These are phyloP conservation scores for Lophochroa leadbeateri DNA, from an alignment of 2,113 vertebrate genomes.

Conservation along the genomic window DNA sequence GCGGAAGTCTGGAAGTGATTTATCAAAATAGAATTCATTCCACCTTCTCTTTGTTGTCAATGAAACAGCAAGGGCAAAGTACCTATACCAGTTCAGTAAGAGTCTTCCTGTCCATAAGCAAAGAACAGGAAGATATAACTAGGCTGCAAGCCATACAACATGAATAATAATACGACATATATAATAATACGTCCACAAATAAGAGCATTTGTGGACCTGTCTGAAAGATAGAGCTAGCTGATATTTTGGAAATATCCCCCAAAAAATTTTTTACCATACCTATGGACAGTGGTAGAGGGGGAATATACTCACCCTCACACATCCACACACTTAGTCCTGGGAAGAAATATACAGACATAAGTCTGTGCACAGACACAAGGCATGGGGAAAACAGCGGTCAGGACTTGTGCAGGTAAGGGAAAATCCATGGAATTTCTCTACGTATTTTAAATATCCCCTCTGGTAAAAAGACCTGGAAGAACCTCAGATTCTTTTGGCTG, in stretches of 20 bases:
- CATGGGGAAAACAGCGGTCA: neutral
- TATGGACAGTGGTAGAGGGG: neutral
- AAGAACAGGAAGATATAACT: neutral
- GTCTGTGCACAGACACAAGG: neutral
- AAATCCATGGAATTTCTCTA: neutral
- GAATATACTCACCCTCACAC: neutral
- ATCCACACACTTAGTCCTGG: neutral
- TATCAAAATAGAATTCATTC: neutral
- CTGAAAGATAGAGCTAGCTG: neutral
- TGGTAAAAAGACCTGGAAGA: neutral
- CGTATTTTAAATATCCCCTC: neutral
- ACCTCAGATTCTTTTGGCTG: neutral
- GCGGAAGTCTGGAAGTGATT: neutral
- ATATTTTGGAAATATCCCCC: neutral
- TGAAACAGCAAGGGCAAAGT: neutral
- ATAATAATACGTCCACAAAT: neutral
- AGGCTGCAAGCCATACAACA: neutral
- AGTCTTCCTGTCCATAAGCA: neutral
- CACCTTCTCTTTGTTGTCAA: neutral
- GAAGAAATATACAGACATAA: rapidly evolving
- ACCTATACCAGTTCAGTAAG: neutral
- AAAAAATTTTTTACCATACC: neutral
- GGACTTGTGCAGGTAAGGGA: neutral
- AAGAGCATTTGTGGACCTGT: neutral
- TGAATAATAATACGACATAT: neutral